Base-by-base conservation (phyloP, 2,797 vertebrate species). In the Syngnathus rostellatus region DNA sequence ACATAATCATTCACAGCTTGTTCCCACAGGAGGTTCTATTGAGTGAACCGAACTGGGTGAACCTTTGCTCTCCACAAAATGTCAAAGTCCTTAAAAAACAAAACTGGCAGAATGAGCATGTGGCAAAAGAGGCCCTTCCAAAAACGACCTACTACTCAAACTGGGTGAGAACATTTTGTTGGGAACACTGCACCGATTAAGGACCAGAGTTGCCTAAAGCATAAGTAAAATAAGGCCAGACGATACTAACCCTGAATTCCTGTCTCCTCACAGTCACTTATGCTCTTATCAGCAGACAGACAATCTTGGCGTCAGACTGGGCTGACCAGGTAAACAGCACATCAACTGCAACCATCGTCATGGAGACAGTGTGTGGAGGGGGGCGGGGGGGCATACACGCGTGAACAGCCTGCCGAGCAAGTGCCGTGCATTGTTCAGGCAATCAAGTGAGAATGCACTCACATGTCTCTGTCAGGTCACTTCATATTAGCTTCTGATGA, bases 321-420 rank as follows among this genome's bases (percentile, higher is more conserved):
- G 75, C 67, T 65, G 72, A 74, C 81, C 55, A 72, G 77, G 80
- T 80, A 86, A 86, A 83, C 81, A 83, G 77, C 69, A 54, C 70
- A 75, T 79, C 73, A 80, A 81, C 69, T 59, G 78, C 73, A 79
- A 81, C 69, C 57, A 72, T 74, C 3, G 41, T 78, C 68, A 73
- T 65, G 69, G 74, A 68, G 71, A 83, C 60, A 71, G 66, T 69
- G 67, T 66, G 39, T 3, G 69, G 71, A 17, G 6, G 14, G 14
- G 73, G 69, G 17, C 14, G 63, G 10, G 0, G 23, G 21, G 60
- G 66, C 66, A 71, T 64, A 78, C 80, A 82, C 65, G 67, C 60
- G 66, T 65, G 70, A 63, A 64, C 62, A 76, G 68, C 66, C 69
- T 72, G 78, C 68, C 63, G 68, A 70, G 70, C 55, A 19, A 68